phyloP scores from a whole-genome alignment of 2,888 invertebrate species.

The Orthosia incerta region DNA sequence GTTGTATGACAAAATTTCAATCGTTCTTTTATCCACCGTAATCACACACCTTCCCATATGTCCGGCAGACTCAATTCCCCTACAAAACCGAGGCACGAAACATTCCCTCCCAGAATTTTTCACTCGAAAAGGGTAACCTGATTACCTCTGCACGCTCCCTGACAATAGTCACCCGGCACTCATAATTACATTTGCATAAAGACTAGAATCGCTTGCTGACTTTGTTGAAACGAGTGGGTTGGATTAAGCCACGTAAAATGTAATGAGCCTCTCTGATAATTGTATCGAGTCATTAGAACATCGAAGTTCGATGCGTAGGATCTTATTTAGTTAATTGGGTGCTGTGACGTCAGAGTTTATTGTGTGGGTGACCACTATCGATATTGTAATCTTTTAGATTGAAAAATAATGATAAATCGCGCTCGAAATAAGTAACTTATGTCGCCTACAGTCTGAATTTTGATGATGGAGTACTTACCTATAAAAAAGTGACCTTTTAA shows the following conservation, averaged over 20 bases:
- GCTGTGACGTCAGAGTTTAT: conserved; percentile 28
- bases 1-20: neutral
- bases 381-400: conserved; percentile 15
- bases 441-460: neutral
- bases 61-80: conserved; percentile 20
- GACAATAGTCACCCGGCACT: conserved; percentile 75
- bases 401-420: neutral
- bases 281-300: conserved; percentile 79
- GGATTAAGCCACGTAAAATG: conserved; percentile 82
- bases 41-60: neutral
- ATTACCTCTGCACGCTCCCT: conserved; percentile 77
- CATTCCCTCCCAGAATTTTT: conserved; percentile 72
- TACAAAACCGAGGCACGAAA: conserved; percentile 50
- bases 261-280: conserved; percentile 85
- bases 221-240: conserved; percentile 70
- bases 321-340: conserved; percentile 55
- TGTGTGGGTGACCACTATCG: conserved; percentile 1
- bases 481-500: no score
- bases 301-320: conserved; percentile 63
- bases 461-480: no score
- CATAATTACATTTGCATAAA: conserved; percentile 80
- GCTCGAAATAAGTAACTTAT: neutral
- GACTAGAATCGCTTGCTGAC: conserved; percentile 77
- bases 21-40: neutral
- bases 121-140: conserved; percentile 77